phyloP scores from a whole-genome alignment of 2,113 vertebrate species.

The Brienomyrus longianalis region DNA sequence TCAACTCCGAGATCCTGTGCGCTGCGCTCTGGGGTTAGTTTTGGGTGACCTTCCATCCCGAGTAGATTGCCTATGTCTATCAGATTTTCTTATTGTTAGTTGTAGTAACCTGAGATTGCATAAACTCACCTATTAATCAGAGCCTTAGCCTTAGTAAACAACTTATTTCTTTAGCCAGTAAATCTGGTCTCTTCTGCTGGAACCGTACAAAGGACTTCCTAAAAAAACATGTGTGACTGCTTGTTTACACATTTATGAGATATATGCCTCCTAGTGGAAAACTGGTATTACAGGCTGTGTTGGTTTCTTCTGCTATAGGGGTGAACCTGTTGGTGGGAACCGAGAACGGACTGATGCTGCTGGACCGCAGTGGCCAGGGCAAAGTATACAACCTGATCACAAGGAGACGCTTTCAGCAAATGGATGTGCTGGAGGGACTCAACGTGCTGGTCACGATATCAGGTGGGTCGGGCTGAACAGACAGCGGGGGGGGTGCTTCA shows the following conservation, averaged over 20 bases:
- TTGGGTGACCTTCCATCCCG: neutral
- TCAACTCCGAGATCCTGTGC: constrained; percentile 96
- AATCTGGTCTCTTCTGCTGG: neutral
- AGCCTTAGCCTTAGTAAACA: neutral
- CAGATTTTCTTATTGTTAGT: neutral
- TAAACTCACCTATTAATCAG: neutral
- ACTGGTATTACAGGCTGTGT: constrained; percentile 8
- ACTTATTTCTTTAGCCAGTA: neutral
- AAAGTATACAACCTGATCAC: constrained; percentile 97
- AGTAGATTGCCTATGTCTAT: neutral
- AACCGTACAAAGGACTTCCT: neutral
- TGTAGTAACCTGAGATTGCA: neutral
- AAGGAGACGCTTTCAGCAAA: constrained; percentile 88
- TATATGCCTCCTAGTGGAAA: neutral
- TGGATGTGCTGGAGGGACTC: constrained; percentile 95
- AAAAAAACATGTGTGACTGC: neutral
- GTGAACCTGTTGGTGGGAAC: constrained; percentile 95
- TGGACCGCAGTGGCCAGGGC: constrained; percentile 93
- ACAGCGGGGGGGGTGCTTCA: neutral
- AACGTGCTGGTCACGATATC: constrained; percentile 97
- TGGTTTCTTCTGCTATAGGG: constrained; percentile 55
- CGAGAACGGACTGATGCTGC: constrained; percentile 90
- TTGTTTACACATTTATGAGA: neutral
- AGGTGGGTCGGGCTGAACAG: constrained; percentile 53
- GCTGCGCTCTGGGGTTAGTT: constrained; percentile 89